Conservation (phyloP, 2,797 vertebrate species). For the Lithobates sylvaticus region DNA sequence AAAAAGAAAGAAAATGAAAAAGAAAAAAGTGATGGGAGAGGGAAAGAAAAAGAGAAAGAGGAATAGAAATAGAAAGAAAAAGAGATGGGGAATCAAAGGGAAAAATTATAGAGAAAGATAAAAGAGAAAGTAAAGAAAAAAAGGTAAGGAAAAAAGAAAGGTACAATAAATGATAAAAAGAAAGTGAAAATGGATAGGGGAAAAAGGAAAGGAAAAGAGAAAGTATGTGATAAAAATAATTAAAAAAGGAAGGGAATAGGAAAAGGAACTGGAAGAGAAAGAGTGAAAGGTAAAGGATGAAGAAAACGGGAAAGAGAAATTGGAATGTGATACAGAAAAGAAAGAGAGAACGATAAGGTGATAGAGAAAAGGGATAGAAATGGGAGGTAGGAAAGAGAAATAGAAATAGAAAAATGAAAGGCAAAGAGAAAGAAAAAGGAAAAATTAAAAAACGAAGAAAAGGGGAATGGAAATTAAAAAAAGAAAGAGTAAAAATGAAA, state of each 20-base stretch:
- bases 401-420: too few species aligned
- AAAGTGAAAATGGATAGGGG: background rate
- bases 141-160: background rate
- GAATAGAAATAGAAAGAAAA: background rate
- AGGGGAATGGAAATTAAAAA: background rate
- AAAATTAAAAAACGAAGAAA: too few species aligned
- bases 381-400: too few species aligned
- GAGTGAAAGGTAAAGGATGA: background rate
- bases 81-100: too few species aligned
- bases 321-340: background rate
- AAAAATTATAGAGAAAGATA: slow-evolving; percentile 1
- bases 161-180: background rate
- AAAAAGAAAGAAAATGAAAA: too few species aligned
- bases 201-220: background rate
- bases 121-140: background rate
- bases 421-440: too few species aligned
- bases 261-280: background rate
- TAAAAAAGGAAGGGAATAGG: too few species aligned
- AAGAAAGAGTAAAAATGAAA: background rate
- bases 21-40: background rate
- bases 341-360: too few species aligned
- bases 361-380: too few species aligned
- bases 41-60: background rate
- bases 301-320: too few species aligned
- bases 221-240: background rate